Percentiles rank a stretch among this genome's conserved stretches.
Evolutionary conservation across 2,113 vertebrate genomes (phyloP).

Genomic region (Gopherus evgoodei): DNA sequence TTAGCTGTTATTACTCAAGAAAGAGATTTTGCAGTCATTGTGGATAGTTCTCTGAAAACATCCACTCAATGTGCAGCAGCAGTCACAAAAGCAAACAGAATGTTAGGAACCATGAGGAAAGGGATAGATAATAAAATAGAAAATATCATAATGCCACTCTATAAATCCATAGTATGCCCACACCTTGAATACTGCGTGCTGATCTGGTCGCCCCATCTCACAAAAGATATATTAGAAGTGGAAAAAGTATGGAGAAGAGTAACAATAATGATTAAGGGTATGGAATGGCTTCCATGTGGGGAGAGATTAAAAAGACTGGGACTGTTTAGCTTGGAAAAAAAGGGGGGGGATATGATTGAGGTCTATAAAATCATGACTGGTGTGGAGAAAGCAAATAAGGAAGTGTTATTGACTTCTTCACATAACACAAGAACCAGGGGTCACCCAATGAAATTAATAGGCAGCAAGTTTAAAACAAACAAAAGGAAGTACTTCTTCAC

Average conservation of each 20-base stretch:
- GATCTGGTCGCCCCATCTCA: background rate
- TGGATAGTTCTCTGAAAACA: background rate
- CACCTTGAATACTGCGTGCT: background rate
- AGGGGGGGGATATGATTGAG: background rate
- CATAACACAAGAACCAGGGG: too few relatives aligned
- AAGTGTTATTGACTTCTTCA: background rate
- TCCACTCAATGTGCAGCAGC: background rate
- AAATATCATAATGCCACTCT: background rate
- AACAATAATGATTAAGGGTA: background rate
- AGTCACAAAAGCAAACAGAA: background rate
- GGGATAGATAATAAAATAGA: background rate
- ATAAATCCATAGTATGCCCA: background rate
- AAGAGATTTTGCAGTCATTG: background rate
- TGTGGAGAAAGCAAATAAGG: background rate
- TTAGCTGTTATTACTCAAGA: background rate
- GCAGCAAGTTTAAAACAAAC: too few relatives aligned
- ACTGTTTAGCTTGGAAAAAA: background rate
- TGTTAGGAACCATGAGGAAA: background rate
- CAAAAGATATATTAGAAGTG: background rate
- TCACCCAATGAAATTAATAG: too few relatives aligned
- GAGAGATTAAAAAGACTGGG: background rate
- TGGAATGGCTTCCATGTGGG: background rate
- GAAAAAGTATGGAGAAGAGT: background rate
- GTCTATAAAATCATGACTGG: too few relatives aligned
- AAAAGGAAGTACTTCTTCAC: too few relatives aligned